These are phyloP conservation scores for Hydrotaea diabolus DNA, from an alignment of 2,888 invertebrate genomes.

Conservation along the genomic window DNA sequence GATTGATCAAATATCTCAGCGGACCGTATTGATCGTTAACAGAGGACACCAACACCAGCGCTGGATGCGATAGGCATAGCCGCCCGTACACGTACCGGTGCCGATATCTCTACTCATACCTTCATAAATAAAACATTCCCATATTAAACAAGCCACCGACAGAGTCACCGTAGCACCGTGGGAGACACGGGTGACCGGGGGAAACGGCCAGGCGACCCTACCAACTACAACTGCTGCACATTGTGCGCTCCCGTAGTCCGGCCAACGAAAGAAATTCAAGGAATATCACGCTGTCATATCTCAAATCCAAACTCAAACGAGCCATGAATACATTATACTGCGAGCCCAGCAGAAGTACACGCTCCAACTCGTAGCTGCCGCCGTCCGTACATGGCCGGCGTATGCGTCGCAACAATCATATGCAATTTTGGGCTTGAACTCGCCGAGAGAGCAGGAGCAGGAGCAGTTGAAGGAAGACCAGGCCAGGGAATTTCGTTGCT, in stretches of 20 bases:
- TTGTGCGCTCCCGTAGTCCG: neutral
- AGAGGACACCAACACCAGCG: conserved; percentile 29
- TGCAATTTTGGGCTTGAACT: conserved; percentile 37
- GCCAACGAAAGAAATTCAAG: conserved; percentile 57
- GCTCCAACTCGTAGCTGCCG: neutral
- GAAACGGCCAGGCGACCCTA: neutral
- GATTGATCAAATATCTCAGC: conserved; percentile 31
- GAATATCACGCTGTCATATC: conserved; percentile 67
- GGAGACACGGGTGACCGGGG: neutral
- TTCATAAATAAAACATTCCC: conserved; percentile 67
- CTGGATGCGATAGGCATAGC: conserved; percentile 12
- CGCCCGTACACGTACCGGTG: neutral
- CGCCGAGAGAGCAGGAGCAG: neutral
- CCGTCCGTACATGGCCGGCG: neutral
- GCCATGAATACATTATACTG: conserved; percentile 64
- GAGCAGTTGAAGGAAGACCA: conserved; percentile 17
- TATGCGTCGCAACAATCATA: conserved; percentile 33
- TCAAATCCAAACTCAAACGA: conserved; percentile 66
- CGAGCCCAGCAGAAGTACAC: neutral
- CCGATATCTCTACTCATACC: neutral
- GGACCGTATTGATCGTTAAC: conserved; percentile 55
- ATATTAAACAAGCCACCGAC: conserved; percentile 29
- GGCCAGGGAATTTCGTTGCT: conserved; percentile 49
- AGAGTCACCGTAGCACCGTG: too few relatives aligned
- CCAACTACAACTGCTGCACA: conserved; percentile 53